These are phyloP conservation scores for Esperia sulphurella DNA, from an alignment of 2,888 invertebrate species.

Conservation along the genomic window DNA sequence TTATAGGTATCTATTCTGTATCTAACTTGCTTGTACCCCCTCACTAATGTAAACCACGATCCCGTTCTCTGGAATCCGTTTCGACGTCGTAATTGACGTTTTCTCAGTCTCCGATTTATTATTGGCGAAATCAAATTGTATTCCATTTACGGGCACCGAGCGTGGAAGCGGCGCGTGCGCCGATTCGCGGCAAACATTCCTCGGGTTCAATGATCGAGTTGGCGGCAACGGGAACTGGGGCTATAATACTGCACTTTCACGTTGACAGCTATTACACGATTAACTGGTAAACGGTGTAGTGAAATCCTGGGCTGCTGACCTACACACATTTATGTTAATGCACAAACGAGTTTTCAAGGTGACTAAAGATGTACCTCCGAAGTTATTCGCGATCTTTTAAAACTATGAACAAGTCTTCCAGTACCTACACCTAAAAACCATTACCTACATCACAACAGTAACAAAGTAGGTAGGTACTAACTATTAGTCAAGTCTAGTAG, in stretches of 20 bases:
- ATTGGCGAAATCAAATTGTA: neutral
- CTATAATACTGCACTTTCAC: constrained; percentile 27
- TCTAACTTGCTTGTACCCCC: no score
- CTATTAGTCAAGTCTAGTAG: no score
- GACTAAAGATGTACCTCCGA: no score
- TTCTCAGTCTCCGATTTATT: neutral
- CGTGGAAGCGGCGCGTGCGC: constrained; percentile 12
- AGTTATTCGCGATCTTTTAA: no score
- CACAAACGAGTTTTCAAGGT: no score
- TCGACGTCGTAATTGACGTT: neutral
- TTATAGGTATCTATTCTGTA: no score
- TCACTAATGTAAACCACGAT: neutral
- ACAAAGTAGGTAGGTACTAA: no score
- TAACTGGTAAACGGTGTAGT: neutral
- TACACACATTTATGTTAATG: no score
- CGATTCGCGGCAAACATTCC: constrained; percentile 20
- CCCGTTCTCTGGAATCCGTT: neutral
- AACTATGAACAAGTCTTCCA: no score
- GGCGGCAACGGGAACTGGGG: constrained; percentile 21
- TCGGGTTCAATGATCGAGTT: constrained; percentile 32
- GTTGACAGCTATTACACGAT: constrained; percentile 5
- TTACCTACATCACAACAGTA: no score
- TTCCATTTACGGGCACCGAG: neutral
- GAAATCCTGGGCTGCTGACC: neutral
- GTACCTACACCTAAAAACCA: no score